Evolutionary conservation across 1,140 invertebrate species (phyloP).

Genomic region (Pemphigus obesinymphae): DNA sequence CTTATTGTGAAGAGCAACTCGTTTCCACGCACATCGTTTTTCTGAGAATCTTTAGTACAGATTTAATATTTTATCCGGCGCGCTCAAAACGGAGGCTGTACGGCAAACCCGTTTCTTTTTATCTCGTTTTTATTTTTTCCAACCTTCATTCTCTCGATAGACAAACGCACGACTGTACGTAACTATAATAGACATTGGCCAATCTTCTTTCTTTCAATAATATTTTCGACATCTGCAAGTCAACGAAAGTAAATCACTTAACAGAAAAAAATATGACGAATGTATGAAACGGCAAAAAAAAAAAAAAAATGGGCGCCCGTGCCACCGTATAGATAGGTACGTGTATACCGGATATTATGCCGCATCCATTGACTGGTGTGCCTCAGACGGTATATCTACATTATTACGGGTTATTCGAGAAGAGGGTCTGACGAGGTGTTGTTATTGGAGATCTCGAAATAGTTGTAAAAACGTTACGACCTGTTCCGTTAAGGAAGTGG

Average conservation of each 20-base stretch:
- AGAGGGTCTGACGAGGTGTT: not conserved
- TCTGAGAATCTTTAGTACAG: conserved; percentile 21
- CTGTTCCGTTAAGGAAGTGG: not conserved
- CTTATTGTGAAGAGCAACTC: conserved; percentile 39
- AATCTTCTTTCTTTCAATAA: not conserved
- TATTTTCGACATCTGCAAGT: not conserved
- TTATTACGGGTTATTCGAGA: not conserved
- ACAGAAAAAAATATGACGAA: not conserved
- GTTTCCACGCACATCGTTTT: conserved; percentile 19
- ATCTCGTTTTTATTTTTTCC: not conserved
- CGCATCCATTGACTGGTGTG: not conserved
- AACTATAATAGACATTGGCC: not conserved
- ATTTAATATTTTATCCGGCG: conserved; percentile 33
- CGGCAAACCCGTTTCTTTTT: conserved; percentile 18
- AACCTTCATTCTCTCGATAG: not conserved
- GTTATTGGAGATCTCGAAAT: not conserved
- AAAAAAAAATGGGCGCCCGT: not conserved
- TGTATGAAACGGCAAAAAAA: not conserved
- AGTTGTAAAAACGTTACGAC: conserved; percentile 21
- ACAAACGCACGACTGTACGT: no score
- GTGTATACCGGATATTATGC: conserved; percentile 3
- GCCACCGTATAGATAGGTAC: not conserved
- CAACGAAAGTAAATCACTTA: conserved; percentile 2
- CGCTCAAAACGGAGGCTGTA: conserved; percentile 7
- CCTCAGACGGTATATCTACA: not conserved